These are phyloP conservation scores for Theodoxus fluviatilis DNA, from an alignment of 2,888 invertebrate genomes.

Conservation along the genomic window DNA sequence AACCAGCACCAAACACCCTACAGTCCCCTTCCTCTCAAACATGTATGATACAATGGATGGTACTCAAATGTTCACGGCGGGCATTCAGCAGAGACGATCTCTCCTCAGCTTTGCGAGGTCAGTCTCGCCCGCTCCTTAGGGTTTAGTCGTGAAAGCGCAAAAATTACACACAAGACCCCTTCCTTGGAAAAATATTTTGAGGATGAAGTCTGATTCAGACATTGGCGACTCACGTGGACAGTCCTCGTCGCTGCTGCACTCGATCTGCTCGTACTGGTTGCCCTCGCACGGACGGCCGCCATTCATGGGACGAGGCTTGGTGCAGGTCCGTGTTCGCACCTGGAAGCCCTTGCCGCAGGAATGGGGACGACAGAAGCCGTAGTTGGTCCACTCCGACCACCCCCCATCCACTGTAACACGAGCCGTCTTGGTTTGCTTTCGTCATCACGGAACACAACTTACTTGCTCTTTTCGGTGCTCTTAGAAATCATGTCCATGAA, in stretches of 20 bases:
- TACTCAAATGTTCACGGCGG: too few relatives aligned
- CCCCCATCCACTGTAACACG: slow-evolving; percentile 51
- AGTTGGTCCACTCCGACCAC: slow-evolving; percentile 57
- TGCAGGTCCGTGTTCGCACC: slow-evolving; percentile 53
- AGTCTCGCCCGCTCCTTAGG: slow-evolving; percentile 24
- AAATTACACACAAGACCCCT: too few relatives aligned
- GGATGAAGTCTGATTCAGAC: not conserved
- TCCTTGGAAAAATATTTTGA: too few relatives aligned
- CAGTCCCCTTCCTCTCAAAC: too few relatives aligned
- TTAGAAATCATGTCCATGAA: not conserved
- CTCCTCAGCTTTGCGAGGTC: not conserved
- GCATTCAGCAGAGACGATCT: too few relatives aligned
- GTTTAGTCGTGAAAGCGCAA: not conserved
- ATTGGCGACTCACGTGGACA: slow-evolving; percentile 50
- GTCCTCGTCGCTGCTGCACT: slow-evolving; percentile 52
- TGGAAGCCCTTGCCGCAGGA: slow-evolving; percentile 49
- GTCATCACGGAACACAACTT: not conserved
- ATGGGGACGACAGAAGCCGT: slow-evolving; percentile 49
- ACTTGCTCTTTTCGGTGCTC: not conserved
- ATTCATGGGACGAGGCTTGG: slow-evolving; percentile 51
- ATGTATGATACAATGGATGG: too few relatives aligned
- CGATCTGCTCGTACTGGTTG: slow-evolving; percentile 38
- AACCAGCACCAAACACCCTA: too few relatives aligned
- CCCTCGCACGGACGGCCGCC: slow-evolving; percentile 54
- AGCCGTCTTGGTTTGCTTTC: not conserved